Conservation (phyloP, 2,888 invertebrate species). For the Hydrotaea diabolus region DNA sequence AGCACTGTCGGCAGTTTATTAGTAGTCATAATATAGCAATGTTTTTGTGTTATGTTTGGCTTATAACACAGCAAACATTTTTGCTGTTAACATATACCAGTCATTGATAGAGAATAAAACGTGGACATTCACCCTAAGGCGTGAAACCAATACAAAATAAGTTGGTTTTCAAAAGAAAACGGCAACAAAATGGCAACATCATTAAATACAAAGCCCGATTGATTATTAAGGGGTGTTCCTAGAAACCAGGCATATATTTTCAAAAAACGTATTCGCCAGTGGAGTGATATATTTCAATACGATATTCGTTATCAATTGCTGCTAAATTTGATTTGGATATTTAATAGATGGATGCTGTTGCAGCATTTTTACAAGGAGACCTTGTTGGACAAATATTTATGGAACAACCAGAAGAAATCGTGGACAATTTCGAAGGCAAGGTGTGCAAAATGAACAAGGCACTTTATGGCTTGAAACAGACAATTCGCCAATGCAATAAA, state of each 20-base stretch:
- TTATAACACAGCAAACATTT: no score
- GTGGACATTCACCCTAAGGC: constrained; percentile 3
- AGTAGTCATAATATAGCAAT: no score
- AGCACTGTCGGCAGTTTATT: no score
- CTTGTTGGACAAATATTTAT: no score
- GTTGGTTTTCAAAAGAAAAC: constrained; percentile 30
- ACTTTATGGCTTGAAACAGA: constrained; percentile 65
- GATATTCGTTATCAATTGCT: constrained; percentile 1
- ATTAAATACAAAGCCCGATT: background rate
- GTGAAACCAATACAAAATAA: constrained; percentile 10
- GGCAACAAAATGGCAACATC: constrained; percentile 11
- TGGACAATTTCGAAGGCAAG: constrained; percentile 26
- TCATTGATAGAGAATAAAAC: background rate
- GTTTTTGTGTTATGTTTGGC: no score
- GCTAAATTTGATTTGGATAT: constrained; percentile 40
- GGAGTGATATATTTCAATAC: constrained; percentile 40
- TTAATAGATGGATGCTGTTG: constrained; percentile 62
- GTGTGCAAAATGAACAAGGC: constrained; percentile 63
- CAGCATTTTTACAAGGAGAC: constrained; percentile 64
- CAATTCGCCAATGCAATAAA: constrained; percentile 60
- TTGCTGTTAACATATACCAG: no score
- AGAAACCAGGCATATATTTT: background rate
- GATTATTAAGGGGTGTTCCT: background rate
- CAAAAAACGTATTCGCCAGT: constrained; percentile 50
- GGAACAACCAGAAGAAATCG: constrained; percentile 13